Evolutionary conservation across 2,888 invertebrate species (phyloP).

Genomic region (Ochropleura plecta): DNA sequence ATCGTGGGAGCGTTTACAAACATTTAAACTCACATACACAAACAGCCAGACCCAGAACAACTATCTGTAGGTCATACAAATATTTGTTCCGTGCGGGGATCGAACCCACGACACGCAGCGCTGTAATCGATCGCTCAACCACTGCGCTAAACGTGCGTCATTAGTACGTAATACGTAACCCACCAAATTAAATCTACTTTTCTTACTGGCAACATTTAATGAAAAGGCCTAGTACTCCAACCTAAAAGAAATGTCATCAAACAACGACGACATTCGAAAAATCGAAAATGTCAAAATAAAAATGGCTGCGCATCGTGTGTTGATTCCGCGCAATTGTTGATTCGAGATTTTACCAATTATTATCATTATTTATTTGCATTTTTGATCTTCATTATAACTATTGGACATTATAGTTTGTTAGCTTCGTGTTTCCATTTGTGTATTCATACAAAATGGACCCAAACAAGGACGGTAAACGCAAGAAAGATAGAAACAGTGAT

Average conservation of each 20-base stretch:
- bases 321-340: constrained; percentile 28
- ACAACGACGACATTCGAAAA: constrained; percentile 20
- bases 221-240: constrained; percentile 23
- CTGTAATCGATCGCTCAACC: too few relatives aligned
- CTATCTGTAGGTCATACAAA: too few relatives aligned
- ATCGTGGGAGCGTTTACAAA: too few relatives aligned
- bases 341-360: constrained; percentile 15
- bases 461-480: constrained; percentile 78
- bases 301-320: constrained; percentile 60
- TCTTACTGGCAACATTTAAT: not conserved
- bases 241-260: constrained; percentile 7
- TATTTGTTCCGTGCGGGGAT: too few relatives aligned
- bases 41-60: too few relatives aligned
- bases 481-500: constrained; percentile 77
- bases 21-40: too few relatives aligned
- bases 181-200: not conserved
- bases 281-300: constrained; percentile 53
- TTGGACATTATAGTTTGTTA: constrained; percentile 6
- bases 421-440: constrained; percentile 11
- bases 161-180: not conserved
- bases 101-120: too few relatives aligned
- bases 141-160: too few relatives aligned
- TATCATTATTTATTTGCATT: not conserved
- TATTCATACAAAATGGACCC: constrained; percentile 76
- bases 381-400: not conserved